A percentile compares a stretch with the other conserved stretches of the same genome.
phyloP scores from a whole-genome alignment of 1,140 invertebrate species.

The Dendrolimus kikuchii region DNA sequence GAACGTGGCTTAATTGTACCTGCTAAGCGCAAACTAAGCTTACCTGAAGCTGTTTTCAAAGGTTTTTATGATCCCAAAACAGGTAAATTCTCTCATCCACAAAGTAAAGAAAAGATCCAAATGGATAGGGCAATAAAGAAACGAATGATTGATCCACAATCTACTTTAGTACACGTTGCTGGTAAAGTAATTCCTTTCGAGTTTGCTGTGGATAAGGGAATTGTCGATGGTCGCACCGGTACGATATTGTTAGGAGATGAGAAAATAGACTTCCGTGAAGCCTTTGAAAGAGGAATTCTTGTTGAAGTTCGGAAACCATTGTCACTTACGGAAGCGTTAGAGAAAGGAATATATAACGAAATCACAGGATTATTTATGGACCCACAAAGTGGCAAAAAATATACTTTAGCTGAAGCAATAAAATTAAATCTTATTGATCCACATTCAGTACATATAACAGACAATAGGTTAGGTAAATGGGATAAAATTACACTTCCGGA shows the following conservation, averaged over 20 bases:
- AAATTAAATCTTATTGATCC: slow-evolving; percentile 84
- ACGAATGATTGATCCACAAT: slow-evolving; percentile 86
- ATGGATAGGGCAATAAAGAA: slow-evolving; percentile 84
- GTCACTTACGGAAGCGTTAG: slow-evolving; percentile 86
- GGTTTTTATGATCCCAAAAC: slow-evolving; percentile 85
- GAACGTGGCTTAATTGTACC: slow-evolving; percentile 87
- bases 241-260: slow-evolving; percentile 76
- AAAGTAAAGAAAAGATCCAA: slow-evolving; percentile 82
- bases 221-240: slow-evolving; percentile 85
- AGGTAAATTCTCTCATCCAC: slow-evolving; percentile 80
- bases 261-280: slow-evolving; percentile 87
- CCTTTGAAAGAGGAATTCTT: slow-evolving; percentile 87
- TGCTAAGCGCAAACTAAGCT: slow-evolving; percentile 85
- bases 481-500: slow-evolving; percentile 83
- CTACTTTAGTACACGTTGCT: slow-evolving; percentile 82
- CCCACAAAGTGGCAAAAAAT: slow-evolving; percentile 81
- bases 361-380: slow-evolving; percentile 84
- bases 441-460: slow-evolving; percentile 87
- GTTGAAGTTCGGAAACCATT: slow-evolving; percentile 86
- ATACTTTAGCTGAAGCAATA: slow-evolving; percentile 84
- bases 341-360: slow-evolving; percentile 87
- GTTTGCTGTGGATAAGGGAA: slow-evolving; percentile 83
- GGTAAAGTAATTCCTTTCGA: slow-evolving; percentile 86
- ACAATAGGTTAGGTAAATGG: slow-evolving; percentile 82
- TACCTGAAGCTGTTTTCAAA: slow-evolving; percentile 89